A percentile compares a stretch with the other conserved stretches of the same genome.
Evolutionary conservation across 2,888 invertebrate species (phyloP).

Genomic region (Apotomis betuletana): DNA sequence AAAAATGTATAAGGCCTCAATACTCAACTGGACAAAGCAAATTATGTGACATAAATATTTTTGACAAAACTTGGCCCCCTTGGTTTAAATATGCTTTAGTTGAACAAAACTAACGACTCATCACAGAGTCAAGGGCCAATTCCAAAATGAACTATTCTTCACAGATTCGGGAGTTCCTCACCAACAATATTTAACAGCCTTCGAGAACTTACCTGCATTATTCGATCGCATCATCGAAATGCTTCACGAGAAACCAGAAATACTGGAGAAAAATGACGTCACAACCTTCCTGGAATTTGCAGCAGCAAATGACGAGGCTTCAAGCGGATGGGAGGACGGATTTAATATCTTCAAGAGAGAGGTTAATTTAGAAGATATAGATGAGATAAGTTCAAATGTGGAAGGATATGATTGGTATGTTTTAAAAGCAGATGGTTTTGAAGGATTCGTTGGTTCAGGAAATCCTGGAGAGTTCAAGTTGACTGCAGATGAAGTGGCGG

Average conservation of each 20-base stretch:
- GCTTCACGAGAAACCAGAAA: conserved; percentile 60
- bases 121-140: no score
- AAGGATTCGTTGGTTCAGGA: conserved; percentile 43
- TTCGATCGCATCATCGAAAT: conserved; percentile 61
- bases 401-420: conserved; percentile 15
- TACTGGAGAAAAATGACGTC: conserved; percentile 60
- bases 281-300: conserved; percentile 47
- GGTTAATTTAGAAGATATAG: conserved; percentile 5
- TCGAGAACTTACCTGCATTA: conserved; percentile 59
- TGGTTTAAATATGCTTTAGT: no score
- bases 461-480: conserved; percentile 46
- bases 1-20: no score
- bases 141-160: neutral
- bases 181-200: conserved; percentile 58
- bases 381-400: neutral
- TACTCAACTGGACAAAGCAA: no score
- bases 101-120: no score
- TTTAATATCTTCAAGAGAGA: conserved; percentile 17
- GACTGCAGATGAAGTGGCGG: conserved; percentile 53
- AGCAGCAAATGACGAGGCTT: neutral
- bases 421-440: conserved; percentile 37
- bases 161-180: conserved; percentile 37
- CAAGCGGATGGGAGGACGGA: conserved; percentile 14
- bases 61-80: no score
- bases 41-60: no score